Evolutionary conservation across 2,888 invertebrate genomes (phyloP), one percentile per base, ranked within the genome.

Genomic region (Drosophila phalerata): DNA sequence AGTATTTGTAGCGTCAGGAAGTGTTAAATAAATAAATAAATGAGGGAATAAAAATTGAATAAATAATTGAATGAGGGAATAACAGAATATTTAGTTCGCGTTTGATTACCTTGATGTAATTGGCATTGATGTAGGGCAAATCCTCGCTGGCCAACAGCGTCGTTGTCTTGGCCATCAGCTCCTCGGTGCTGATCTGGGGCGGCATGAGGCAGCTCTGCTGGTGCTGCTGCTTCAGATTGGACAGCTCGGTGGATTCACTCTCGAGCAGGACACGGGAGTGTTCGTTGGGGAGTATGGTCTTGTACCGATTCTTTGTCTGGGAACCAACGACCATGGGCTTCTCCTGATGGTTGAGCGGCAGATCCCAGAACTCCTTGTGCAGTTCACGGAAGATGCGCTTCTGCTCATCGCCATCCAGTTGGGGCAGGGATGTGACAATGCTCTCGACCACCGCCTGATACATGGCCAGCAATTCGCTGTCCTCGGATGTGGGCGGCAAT

Each of bases 291-390:
- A 98, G 93, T 56, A 98, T 97, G 0, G 97, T 96, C 90, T 96
- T 96, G 90, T 98, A 98, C 73, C 98, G 94, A 92, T 98, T 98
- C 93, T 97, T 97, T 13, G 95, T 94, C 79, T 97, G 97, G 28
- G 97, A 97, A 0, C 98, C 98, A 30, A 97, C 96, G 1, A 98
- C 96, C 88, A 97, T 95, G 9, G 97, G 96, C 89, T 97, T 97
- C 90, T 98, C 97, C 78, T 98, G 97, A 77, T 97, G 96, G 92
- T 98, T 98, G 69, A 97, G 94, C 0, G 98, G 98, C 88, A 98
- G 95, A 92, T 98, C 97, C 98, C 98, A 98, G 91, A 98, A 98
- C 92, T 98, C 98, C 88, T 97, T 96, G 90, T 97, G 96, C 57
- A 98, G 91, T 73, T 94, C 95, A 45, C 95, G 93, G 51, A 96